These are phyloP conservation scores for Danionella dracula DNA, from an alignment of 2,797 vertebrate species.

Conservation along the genomic window DNA sequence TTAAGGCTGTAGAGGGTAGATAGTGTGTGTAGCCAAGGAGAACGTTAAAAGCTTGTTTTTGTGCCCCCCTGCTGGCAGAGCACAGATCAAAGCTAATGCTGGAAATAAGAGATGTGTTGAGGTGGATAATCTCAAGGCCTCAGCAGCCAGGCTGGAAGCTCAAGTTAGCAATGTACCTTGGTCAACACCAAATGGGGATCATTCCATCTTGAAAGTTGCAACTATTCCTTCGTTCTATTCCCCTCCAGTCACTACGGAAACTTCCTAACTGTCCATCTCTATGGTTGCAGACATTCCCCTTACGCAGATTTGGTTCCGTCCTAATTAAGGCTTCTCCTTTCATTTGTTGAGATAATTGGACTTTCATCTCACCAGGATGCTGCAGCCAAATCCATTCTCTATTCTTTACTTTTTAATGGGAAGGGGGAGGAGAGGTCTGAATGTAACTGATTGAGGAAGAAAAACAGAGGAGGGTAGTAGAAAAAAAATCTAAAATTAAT, in stretches of 20 bases:
- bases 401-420: constrained; percentile 87
- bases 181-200: background rate
- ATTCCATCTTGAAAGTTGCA: constrained; percentile 60
- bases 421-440: constrained; percentile 22
- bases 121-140: constrained; percentile 70
- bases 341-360: constrained; percentile 91
- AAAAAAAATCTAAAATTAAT: constrained; percentile 83
- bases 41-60: constrained; percentile 89
- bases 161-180: constrained; percentile 12
- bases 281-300: constrained; percentile 76
- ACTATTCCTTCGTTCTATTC: constrained; percentile 56
- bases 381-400: constrained; percentile 87
- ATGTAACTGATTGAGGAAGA: background rate
- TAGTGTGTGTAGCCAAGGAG: constrained; percentile 67
- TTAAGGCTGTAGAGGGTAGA: constrained; percentile 51
- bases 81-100: constrained; percentile 86
- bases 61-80: constrained; percentile 78
- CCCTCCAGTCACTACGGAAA: constrained; percentile 74
- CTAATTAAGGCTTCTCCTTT: constrained; percentile 89
- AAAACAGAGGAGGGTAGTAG: constrained; percentile 64
- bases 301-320: constrained; percentile 78
- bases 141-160: constrained; percentile 63
- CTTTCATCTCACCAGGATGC: constrained; percentile 93
- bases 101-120: constrained; percentile 70
- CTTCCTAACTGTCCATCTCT: constrained; percentile 74